Conservation (phyloP, 2,797 vertebrate genomes). For the Bradypodion pumilum region DNA sequence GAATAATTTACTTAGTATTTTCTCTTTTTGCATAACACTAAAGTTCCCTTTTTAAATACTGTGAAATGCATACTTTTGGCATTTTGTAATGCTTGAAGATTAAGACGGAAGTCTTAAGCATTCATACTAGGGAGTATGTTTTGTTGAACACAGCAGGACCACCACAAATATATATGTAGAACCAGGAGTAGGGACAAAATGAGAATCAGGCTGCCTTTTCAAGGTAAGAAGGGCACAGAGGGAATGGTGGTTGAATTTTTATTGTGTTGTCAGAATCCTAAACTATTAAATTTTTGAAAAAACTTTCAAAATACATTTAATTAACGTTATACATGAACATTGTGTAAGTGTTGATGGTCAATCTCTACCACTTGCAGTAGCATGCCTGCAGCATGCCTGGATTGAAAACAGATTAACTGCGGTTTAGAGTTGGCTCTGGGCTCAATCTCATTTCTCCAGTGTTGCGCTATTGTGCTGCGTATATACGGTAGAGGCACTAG, state of each 20-base stretch:
- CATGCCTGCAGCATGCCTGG: background rate
- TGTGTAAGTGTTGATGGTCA: constrained; percentile 31
- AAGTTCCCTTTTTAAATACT: constrained; percentile 31
- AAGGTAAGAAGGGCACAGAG: constrained; percentile 38
- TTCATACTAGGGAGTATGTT: background rate
- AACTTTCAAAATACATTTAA: constrained; percentile 58
- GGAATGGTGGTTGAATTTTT: constrained; percentile 57
- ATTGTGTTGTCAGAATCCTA: constrained; percentile 56
- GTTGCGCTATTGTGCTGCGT: too few relatives aligned
- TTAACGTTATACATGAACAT: constrained; percentile 53
- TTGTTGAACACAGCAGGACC: background rate
- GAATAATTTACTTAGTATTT: constrained; percentile 28
- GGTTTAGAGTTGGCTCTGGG: background rate
- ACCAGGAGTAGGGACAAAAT: background rate
- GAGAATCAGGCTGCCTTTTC: constrained; percentile 26
- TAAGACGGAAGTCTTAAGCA: background rate
- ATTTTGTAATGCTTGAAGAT: constrained; percentile 33
- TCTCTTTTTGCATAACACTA: constrained; percentile 37
- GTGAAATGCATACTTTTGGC: constrained; percentile 37
- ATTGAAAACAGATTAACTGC: background rate
- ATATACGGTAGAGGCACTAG: background rate
- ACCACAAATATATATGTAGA: background rate
- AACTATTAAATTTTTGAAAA: constrained; percentile 61
- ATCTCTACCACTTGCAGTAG: background rate
- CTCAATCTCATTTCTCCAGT: background rate